Evolutionary conservation across 1,140 invertebrate genomes (phyloP).

Genomic region (Choristoneura fumiferana): DNA sequence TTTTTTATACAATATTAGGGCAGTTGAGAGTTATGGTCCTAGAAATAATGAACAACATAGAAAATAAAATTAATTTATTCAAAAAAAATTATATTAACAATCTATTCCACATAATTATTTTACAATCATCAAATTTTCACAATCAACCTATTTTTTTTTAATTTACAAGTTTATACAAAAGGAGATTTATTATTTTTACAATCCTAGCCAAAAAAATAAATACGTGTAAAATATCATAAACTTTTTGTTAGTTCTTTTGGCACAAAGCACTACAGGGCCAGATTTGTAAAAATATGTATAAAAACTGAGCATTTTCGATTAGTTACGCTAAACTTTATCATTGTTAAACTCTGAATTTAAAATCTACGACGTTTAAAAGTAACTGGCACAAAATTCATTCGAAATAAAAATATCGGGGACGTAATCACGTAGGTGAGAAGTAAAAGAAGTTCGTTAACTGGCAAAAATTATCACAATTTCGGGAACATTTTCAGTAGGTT

Average conservation of each 20-base stretch:
- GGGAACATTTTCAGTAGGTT: too few species aligned
- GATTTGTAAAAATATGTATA: constrained; percentile 2
- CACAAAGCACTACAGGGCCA: constrained; percentile 42
- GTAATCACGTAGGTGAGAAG: neutral
- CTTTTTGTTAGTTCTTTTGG: constrained; percentile 45
- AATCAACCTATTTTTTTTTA: constrained; percentile 41
- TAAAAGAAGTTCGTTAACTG: constrained; percentile 15
- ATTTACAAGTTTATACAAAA: constrained; percentile 48
- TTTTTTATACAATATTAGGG: too few species aligned
- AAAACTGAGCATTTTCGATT: constrained; percentile 48
- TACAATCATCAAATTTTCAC: constrained; percentile 43
- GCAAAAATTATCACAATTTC: constrained; percentile 1
- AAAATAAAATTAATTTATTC: constrained; percentile 65
- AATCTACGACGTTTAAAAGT: constrained; percentile 44
- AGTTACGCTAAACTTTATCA: constrained; percentile 41
- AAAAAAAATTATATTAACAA: constrained; percentile 63
- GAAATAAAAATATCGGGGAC: constrained; percentile 24
- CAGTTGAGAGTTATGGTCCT: too few species aligned
- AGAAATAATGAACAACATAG: constrained; percentile 10
- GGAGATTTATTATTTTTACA: constrained; percentile 42
- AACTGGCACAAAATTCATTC: constrained; percentile 71
- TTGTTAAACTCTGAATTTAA: constrained; percentile 23
- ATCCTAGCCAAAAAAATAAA: constrained; percentile 40
- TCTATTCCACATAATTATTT: constrained; percentile 51
- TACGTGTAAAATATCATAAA: constrained; percentile 29